phyloP scores from a whole-genome alignment of 2,113 vertebrate species.

The Helogale parvula region DNA sequence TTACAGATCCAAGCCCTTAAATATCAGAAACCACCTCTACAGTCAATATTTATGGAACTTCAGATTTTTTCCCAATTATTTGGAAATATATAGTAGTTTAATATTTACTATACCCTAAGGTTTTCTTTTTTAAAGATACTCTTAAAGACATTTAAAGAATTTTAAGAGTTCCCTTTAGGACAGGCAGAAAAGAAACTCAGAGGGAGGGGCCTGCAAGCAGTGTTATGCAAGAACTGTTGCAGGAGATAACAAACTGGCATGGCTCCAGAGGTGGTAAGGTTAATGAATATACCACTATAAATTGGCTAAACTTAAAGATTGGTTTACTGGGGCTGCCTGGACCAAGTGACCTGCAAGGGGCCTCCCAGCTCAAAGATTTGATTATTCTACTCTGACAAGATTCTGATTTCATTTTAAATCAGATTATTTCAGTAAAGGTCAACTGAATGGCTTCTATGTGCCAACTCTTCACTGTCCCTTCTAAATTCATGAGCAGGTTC shows the following conservation, averaged over 20 bases:
- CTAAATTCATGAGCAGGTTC: neutral
- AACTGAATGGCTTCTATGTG: neutral
- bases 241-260: neutral
- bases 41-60: neutral
- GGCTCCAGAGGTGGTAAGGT: neutral
- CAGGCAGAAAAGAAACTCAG: neutral
- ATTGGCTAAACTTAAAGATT: neutral
- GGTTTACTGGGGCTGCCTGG: neutral
- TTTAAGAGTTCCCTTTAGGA: neutral
- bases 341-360: neutral
- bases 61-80: neutral
- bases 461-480: neutral
- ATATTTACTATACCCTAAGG: neutral
- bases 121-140: neutral
- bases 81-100: neutral
- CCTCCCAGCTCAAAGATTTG: neutral
- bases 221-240: neutral
- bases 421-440: slow-evolving; percentile 57
- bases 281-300: neutral
- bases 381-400: slow-evolving; percentile 22
- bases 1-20: neutral
- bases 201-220: neutral
- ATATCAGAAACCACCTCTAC: neutral
- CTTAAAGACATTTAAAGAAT: neutral
- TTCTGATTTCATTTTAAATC: slow-evolving; percentile 49